These are phyloP conservation scores for Choloepus didactylus DNA, from an alignment of 2,797 vertebrate genomes.

Conservation along the genomic window DNA sequence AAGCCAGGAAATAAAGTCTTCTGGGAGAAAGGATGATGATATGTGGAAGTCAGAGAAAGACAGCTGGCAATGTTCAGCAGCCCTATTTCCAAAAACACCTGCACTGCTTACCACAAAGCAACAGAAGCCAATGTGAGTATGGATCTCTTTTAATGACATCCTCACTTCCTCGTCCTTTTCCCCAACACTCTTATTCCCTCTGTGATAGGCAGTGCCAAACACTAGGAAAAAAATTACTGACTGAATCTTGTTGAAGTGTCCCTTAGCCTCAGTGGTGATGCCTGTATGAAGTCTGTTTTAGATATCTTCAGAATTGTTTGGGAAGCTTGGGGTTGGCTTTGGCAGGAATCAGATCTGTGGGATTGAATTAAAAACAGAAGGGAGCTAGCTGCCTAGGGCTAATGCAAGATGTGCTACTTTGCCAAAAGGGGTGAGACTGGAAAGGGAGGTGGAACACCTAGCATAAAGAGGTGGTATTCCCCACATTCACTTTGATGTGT, in stretches of 20 bases:
- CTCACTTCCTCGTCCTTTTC: background rate
- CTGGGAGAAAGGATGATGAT: background rate
- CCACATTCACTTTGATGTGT: background rate
- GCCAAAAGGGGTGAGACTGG: background rate
- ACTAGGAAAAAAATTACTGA: background rate
- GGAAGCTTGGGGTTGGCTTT: background rate
- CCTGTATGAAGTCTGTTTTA: background rate
- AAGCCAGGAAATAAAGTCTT: conserved; percentile 11
- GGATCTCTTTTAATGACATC: background rate
- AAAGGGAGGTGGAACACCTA: background rate
- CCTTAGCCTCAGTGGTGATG: background rate
- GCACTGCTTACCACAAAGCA: background rate
- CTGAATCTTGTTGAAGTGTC: background rate
- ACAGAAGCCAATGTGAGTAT: background rate
- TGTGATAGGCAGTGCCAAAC: background rate
- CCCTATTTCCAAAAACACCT: background rate
- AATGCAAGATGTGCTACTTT: background rate
- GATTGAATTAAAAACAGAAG: conserved; percentile 19
- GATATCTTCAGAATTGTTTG: conserved; percentile 10
- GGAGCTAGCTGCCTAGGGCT: background rate
- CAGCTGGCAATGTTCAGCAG: background rate
- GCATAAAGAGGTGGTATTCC: background rate
- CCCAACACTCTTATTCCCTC: background rate
- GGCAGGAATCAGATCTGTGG: conserved; percentile 21
- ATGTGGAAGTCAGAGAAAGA: background rate